These are phyloP conservation scores for Neoniphon sammara DNA, from an alignment of 2,797 vertebrate genomes.

Conservation along the genomic window DNA sequence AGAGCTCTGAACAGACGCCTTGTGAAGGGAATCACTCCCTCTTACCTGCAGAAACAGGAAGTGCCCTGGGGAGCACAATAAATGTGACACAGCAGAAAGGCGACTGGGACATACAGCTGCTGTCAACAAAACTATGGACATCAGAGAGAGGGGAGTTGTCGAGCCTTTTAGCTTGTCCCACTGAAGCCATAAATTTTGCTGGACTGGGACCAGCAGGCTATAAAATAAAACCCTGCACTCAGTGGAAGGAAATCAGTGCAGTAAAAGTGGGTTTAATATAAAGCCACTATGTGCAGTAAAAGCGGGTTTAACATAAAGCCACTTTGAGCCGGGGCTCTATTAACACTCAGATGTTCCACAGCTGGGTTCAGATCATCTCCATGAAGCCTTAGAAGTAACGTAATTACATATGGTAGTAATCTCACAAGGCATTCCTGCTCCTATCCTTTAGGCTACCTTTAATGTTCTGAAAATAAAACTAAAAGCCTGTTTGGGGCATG, in stretches of 20 bases:
- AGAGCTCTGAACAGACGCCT: slow-evolving; percentile 81
- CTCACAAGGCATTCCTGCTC: slow-evolving; percentile 17
- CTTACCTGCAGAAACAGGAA: slow-evolving; percentile 86
- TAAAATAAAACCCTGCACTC: slow-evolving; percentile 10
- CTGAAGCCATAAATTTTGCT: slow-evolving; percentile 21
- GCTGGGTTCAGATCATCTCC: slow-evolving; percentile 11
- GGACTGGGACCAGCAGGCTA: slow-evolving; percentile 15
- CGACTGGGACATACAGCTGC: slow-evolving; percentile 18
- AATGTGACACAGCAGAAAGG: slow-evolving; percentile 40
- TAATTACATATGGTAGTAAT: slow-evolving; percentile 45
- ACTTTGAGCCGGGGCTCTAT: neutral
- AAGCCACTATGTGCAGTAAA: neutral
- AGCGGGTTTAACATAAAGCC: neutral
- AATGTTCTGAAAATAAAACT: slow-evolving; percentile 8
- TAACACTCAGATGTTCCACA: slow-evolving; percentile 10
- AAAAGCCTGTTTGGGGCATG: slow-evolving; percentile 13
- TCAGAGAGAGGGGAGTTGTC: neutral
- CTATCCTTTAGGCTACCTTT: slow-evolving; percentile 12
- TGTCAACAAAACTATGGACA: slow-evolving; percentile 4
- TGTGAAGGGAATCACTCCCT: slow-evolving; percentile 63
- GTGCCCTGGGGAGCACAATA: slow-evolving; percentile 79
- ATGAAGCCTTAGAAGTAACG: slow-evolving; percentile 18
- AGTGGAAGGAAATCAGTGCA: slow-evolving; percentile 16
- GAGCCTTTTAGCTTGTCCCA: neutral
- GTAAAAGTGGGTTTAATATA: neutral